Conservation (phyloP, 1,140 invertebrate genomes). For the Grapholita molesta region DNA sequence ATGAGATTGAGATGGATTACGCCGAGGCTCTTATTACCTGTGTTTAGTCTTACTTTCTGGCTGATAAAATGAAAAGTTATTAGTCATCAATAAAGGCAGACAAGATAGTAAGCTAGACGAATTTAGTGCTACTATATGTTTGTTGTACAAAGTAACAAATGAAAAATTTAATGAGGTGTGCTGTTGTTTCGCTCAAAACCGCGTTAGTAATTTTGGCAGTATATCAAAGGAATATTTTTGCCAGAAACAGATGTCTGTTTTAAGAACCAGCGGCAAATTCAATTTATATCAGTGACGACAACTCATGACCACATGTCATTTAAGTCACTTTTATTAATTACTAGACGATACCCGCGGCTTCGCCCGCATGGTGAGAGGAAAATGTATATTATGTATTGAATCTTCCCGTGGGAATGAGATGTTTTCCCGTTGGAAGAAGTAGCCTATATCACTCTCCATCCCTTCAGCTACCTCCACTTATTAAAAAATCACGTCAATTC, state of each 20-base stretch:
- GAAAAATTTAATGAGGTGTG: neutral
- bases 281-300: neutral
- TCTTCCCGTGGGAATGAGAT: too few relatives aligned
- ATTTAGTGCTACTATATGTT: neutral
- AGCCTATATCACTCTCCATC: too few relatives aligned
- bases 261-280: neutral
- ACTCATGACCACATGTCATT: too few relatives aligned
- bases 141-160: neutral
- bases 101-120: neutral
- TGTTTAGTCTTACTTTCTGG: neutral
- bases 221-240: slow-evolving; percentile 20
- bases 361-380: too few relatives aligned
- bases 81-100: neutral
- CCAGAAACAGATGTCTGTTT: slow-evolving; percentile 48
- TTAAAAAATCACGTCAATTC: too few relatives aligned
- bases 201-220: slow-evolving; percentile 19
- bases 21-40: neutral
- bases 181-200: neutral
- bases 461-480: too few relatives aligned
- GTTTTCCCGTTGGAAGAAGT: too few relatives aligned
- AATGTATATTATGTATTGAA: too few relatives aligned
- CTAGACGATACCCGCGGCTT: too few relatives aligned
- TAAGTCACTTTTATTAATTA: too few relatives aligned
- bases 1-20: neutral
- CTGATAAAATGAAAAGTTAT: slow-evolving; percentile 4